Conservation (phyloP, 2,113 vertebrate species). For the Pelobates fuscus region DNA sequence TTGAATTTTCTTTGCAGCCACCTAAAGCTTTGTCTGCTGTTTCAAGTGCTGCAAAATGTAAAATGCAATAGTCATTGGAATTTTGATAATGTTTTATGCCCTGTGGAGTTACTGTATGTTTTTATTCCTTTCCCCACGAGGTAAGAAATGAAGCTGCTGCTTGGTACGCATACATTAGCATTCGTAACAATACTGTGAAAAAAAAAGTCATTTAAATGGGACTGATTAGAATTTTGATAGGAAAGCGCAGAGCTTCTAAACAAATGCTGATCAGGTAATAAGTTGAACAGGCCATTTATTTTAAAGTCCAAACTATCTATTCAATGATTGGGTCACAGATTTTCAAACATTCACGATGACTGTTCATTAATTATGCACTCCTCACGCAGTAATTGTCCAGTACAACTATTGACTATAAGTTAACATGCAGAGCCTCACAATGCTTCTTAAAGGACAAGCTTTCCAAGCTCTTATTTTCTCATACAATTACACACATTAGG, state of each 20-base stretch:
- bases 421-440: conserved; percentile 43
- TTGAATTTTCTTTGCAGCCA: conserved; percentile 51
- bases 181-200: conserved; percentile 59
- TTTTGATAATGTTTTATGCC: conserved; percentile 59
- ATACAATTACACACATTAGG: conserved; percentile 27
- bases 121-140: conserved; percentile 61
- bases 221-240: conserved; percentile 60
- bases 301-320: conserved; percentile 53
- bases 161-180: conserved; percentile 64
- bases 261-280: conserved; percentile 59
- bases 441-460: conserved; percentile 46
- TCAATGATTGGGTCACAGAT: conserved; percentile 55
- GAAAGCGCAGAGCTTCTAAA: conserved; percentile 58
- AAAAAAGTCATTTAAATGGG: conserved; percentile 58
- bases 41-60: conserved; percentile 53
- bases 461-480: conserved; percentile 32
- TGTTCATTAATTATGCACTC: conserved; percentile 61
- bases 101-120: conserved; percentile 55
- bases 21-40: conserved; percentile 48
- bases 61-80: conserved; percentile 59
- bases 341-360: conserved; percentile 51
- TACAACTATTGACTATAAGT: conserved; percentile 56
- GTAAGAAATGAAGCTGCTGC: conserved; percentile 63
- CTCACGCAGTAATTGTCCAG: conserved; percentile 54
- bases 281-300: conserved; percentile 62